Percentiles rank a stretch among this genome's conserved stretches.
phyloP scores from a whole-genome alignment of 2,797 vertebrate species.

The Megalops cyprinoides region DNA sequence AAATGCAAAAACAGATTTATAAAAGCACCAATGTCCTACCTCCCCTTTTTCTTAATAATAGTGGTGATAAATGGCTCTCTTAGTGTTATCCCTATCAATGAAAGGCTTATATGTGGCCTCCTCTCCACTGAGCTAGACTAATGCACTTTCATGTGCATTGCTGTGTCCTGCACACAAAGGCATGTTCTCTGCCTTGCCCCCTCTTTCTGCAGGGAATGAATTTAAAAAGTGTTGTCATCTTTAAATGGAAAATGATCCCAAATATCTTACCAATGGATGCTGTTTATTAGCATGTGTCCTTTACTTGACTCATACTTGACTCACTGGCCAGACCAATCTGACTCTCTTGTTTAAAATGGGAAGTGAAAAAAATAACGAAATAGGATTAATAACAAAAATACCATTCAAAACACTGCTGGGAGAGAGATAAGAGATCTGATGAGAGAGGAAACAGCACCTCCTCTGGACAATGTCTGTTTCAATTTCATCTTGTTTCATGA shows the following conservation, averaged over 20 bases:
- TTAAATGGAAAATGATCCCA: constrained; percentile 53
- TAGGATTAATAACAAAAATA: constrained; percentile 32
- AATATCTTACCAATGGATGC: constrained; percentile 46
- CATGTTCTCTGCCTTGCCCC: constrained; percentile 28
- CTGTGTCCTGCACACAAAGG: constrained; percentile 37
- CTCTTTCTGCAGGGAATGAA: constrained; percentile 48
- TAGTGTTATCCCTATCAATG: constrained; percentile 40
- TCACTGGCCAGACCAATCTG: constrained; percentile 31
- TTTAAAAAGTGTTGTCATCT: constrained; percentile 51
- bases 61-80: constrained; percentile 23
- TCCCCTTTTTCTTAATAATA: background rate
- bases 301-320: constrained; percentile 44
- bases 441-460: background rate
- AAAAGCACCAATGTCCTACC: background rate
- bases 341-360: constrained; percentile 50
- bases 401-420: background rate
- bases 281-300: constrained; percentile 38
- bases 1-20: too few relatives aligned
- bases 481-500: too few relatives aligned
- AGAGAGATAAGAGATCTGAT: background rate
- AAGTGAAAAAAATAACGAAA: constrained; percentile 68
- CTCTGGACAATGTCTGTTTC: too few relatives aligned
- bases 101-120: constrained; percentile 43
- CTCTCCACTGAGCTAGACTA: constrained; percentile 35
- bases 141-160: constrained; percentile 32